Percentiles rank a stretch among this genome's conserved stretches.
These are phyloP conservation scores for Zeugodacus cucurbitae DNA, from an alignment of 1,140 invertebrate species.

Conservation along the genomic window DNA sequence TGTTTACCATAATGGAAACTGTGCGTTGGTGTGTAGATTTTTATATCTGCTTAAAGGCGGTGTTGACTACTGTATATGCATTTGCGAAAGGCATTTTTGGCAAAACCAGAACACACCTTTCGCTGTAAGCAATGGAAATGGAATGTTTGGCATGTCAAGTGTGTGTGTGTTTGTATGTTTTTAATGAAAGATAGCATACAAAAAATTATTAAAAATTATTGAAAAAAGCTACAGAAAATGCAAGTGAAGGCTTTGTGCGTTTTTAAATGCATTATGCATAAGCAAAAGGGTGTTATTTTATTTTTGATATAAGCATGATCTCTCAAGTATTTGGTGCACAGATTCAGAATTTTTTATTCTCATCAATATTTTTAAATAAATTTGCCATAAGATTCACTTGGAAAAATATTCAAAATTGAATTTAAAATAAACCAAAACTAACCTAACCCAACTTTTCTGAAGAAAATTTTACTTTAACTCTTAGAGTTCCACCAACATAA, in stretches of 20 bases:
- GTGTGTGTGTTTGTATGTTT: not conserved
- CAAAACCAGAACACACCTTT: conserved; percentile 6
- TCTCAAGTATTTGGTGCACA: no score
- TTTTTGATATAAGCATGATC: no score
- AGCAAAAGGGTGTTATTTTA: no score
- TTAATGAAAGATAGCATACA: no score
- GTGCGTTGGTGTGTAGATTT: not conserved
- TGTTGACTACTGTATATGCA: not conserved
- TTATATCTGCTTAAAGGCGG: not conserved
- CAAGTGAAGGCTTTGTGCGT: not conserved
- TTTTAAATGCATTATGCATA: not conserved
- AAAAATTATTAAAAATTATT: not conserved
- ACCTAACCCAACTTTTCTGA: no score
- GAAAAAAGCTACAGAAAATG: not conserved
- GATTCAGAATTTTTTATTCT: no score
- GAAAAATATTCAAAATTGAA: no score
- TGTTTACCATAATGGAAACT: conserved; percentile 4
- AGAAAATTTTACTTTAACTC: no score
- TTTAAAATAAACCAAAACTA: no score
- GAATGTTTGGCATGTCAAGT: not conserved
- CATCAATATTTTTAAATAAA: no score
- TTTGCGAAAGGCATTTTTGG: not conserved
- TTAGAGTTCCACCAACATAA: no score
- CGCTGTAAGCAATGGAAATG: not conserved
- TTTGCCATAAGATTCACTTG: no score